Base-by-base conservation (phyloP, 2,797 vertebrate species). In the Acropternis orthonyx region DNA sequence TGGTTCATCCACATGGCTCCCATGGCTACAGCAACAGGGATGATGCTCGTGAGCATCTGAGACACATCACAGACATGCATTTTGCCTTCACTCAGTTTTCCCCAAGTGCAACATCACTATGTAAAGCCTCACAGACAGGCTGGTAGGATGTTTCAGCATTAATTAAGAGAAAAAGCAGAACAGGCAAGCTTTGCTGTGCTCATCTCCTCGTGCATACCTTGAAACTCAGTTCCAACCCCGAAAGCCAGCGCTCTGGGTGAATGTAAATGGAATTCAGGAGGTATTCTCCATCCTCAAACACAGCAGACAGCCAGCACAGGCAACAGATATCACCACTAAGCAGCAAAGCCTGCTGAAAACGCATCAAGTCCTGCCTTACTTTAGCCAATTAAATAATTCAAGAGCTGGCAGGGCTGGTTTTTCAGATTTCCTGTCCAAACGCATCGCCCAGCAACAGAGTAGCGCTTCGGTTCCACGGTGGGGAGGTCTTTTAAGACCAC, bases 381-480 rank as follows among this genome's bases (percentile, higher is more conserved):
- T 95, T 9, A 73, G 63, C 10, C n/a, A 76, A 93, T 94, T 93
- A 88, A 97, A 96, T 96, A 92, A 95, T 96, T 88, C 46, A 92
- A 76, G 95, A 94, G 84, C 94, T 76, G 75, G 80, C 87, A 72
- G 77, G 73, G 86, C 61, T 66, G 83, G 9, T 78, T 84, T 48
- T 72, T 71, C 15, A 55, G 6, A 43, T 96, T 86, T 83, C 82
- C 87, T 69, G 72, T 52, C 67, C 82, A 69, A 93, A 91, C 0
- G 24, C 95, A 93, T 92, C 32, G 1, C 77, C 89, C 93, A 59
- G 93, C 86, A 86, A 84, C 89, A 75, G 44, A 77, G 48, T 12
- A 30, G 22, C 0, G 22, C 80, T 87, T 30, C 77, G 24, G 63
- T n/a, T 9, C 7, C 5, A 22, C 21, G 54, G 63, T 9, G 37